Conservation (phyloP, 2,888 invertebrate genomes). For the Parelbella ahira region DNA sequence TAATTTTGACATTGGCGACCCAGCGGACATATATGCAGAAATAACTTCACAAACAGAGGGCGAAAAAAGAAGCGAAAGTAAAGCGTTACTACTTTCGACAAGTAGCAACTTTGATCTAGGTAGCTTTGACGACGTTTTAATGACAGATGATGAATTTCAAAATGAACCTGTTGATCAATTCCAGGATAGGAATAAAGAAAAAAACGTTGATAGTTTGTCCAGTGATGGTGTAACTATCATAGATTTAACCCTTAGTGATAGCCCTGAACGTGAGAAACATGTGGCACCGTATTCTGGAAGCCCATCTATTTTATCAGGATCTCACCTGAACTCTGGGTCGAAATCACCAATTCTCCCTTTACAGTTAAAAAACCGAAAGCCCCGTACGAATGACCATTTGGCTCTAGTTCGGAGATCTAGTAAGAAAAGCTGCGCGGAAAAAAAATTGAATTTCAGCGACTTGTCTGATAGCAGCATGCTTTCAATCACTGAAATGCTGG, state of each 20-base stretch:
- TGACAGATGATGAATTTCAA: too few relatives aligned
- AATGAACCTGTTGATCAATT: neutral
- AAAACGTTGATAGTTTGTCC: too few relatives aligned
- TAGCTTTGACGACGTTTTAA: slow-evolving; percentile 73
- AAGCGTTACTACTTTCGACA: slow-evolving; percentile 47
- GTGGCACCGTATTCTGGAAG: slow-evolving; percentile 39
- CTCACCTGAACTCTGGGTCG: slow-evolving; percentile 29
- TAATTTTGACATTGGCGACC: slow-evolving; percentile 65
- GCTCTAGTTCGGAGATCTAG: slow-evolving; percentile 34
- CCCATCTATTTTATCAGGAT: slow-evolving; percentile 65
- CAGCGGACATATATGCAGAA: slow-evolving; percentile 60
- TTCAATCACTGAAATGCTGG: slow-evolving; percentile 69
- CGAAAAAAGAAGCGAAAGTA: slow-evolving; percentile 29
- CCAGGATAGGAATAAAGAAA: neutral
- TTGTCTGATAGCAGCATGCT: slow-evolving; percentile 61
- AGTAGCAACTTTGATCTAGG: slow-evolving; percentile 58
- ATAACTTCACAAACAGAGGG: slow-evolving; percentile 40
- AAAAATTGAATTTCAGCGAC: slow-evolving; percentile 31
- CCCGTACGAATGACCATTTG: too few relatives aligned
- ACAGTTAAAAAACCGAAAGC: slow-evolving; percentile 51
- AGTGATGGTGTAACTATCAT: neutral
- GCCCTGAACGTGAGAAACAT: neutral
- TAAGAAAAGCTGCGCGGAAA: slow-evolving; percentile 39
- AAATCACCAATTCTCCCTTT: slow-evolving; percentile 62
- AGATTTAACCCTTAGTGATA: slow-evolving; percentile 3